A percentile compares a stretch with the other conserved stretches of the same genome.
Conservation (phyloP, 2,888 invertebrate species). For the Embidobia sp. region DNA sequence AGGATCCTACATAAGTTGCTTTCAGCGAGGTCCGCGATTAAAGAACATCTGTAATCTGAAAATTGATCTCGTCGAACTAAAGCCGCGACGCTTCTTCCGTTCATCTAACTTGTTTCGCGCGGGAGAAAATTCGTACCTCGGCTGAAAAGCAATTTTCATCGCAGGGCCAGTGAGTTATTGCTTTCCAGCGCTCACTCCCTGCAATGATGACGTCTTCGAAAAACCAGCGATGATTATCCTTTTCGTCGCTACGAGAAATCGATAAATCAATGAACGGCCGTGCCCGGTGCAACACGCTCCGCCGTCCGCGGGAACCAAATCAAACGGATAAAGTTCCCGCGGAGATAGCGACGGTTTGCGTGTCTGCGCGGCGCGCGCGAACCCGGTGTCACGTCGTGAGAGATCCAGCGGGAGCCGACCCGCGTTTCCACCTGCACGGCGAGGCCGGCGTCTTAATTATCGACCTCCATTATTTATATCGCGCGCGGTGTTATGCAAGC, state of each 20-base stretch:
- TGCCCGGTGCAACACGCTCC: constrained; percentile 3
- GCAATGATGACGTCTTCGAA: constrained; percentile 9
- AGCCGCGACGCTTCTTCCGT: too few species aligned
- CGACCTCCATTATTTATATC: constrained; percentile 71
- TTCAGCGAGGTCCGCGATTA: too few species aligned
- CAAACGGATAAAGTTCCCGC: constrained; percentile 49
- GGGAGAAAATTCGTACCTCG: too few species aligned
- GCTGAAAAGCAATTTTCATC: too few species aligned
- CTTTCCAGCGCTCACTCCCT: background rate
- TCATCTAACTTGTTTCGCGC: too few species aligned
- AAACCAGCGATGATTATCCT: constrained; percentile 6
- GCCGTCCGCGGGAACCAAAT: constrained; percentile 38
- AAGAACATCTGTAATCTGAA: too few species aligned
- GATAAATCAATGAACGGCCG: constrained; percentile 25
- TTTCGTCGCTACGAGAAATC: constrained; percentile 24
- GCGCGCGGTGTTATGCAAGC: constrained; percentile 50
- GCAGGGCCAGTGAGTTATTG: background rate
- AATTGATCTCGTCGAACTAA: too few species aligned
- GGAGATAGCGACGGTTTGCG: constrained; percentile 67
- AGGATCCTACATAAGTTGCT: too few species aligned
- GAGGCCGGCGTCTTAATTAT: constrained; percentile 75
- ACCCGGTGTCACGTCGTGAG: constrained; percentile 74
- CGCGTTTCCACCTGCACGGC: constrained; percentile 64
- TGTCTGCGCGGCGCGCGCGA: constrained; percentile 70
- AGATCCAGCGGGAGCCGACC: constrained; percentile 74